Conservation (phyloP, 2,888 invertebrate species). For the Clistopyga incitator region DNA sequence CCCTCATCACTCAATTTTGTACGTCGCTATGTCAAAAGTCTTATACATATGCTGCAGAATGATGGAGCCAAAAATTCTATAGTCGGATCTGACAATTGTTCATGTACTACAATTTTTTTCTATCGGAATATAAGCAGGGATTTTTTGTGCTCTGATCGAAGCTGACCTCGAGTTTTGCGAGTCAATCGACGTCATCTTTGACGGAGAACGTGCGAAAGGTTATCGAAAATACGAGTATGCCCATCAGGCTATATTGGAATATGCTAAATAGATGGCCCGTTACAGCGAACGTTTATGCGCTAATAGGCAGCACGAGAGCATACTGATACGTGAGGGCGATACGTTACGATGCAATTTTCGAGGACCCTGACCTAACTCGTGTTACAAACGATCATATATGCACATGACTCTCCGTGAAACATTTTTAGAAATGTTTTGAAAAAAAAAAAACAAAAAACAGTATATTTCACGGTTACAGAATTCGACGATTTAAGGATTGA, state of each 20-base stretch:
- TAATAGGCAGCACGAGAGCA: slow-evolving; percentile 18
- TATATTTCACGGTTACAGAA: too few relatives aligned
- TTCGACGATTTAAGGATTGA: too few relatives aligned
- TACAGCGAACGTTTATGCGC: slow-evolving; percentile 34
- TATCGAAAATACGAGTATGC: slow-evolving; percentile 29
- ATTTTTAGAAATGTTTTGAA: background rate
- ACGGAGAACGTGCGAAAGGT: slow-evolving; percentile 21
- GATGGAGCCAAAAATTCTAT: too few relatives aligned
- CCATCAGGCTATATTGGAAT: slow-evolving; percentile 32
- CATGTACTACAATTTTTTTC: background rate
- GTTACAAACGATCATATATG: background rate
- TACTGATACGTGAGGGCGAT: background rate
- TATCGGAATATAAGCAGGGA: background rate
- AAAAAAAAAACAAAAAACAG: background rate
- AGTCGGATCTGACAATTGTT: background rate
- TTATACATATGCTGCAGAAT: too few relatives aligned
- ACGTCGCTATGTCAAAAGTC: too few relatives aligned
- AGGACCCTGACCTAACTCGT: slow-evolving; percentile 14
- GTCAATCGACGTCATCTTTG: slow-evolving; percentile 12
- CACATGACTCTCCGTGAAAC: background rate
- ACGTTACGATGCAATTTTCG: slow-evolving; percentile 19
- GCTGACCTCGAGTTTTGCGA: slow-evolving; percentile 9
- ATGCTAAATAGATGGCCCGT: slow-evolving; percentile 26
- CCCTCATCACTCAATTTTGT: too few relatives aligned
- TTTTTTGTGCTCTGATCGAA: background rate